A percentile compares a stretch with the other conserved stretches of the same genome.
Evolutionary conservation across 2,113 vertebrate species (phyloP).

Genomic region (Montifringilla adamsi): DNA sequence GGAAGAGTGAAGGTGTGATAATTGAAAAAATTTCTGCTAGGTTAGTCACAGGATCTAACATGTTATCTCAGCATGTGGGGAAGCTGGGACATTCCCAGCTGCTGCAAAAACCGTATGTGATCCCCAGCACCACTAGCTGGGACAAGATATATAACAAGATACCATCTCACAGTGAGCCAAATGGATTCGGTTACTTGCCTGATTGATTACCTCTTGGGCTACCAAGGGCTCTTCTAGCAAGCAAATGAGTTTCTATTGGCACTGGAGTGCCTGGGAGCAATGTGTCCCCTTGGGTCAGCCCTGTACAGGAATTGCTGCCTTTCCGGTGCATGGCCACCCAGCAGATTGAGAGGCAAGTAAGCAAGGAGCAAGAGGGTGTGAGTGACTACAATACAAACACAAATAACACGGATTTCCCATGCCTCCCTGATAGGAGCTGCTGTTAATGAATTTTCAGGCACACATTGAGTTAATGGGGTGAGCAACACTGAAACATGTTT

Average conservation of each 20-base stretch:
- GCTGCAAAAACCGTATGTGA: constrained; percentile 38
- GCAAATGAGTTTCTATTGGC: constrained; percentile 66
- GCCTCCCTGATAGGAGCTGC: not conserved
- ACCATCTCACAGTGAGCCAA: constrained; percentile 74
- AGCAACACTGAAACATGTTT: not conserved
- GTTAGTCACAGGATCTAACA: constrained; percentile 67
- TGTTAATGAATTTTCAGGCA: constrained; percentile 37
- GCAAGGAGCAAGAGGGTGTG: not conserved
- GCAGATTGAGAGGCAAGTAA: not conserved
- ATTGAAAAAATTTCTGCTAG: constrained; percentile 76
- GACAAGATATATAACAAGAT: constrained; percentile 77
- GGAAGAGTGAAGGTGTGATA: constrained; percentile 73
- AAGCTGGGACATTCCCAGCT: constrained; percentile 72
- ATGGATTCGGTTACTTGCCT: constrained; percentile 76
- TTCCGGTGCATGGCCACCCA: rapidly evolving
- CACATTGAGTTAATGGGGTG: constrained; percentile 5
- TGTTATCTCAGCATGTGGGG: constrained; percentile 62
- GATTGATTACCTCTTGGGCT: constrained; percentile 75
- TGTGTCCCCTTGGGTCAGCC: constrained; percentile 56
- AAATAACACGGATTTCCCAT: not conserved
- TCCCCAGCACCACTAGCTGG: constrained; percentile 70
- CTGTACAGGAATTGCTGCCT: not conserved
- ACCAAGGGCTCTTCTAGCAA: constrained; percentile 71
- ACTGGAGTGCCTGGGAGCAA: not conserved
- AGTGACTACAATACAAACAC: rapidly evolving